Evolutionary conservation across 2,888 invertebrate genomes (phyloP), one percentile per base, ranked within the genome.

Genomic region (Apodemia hepburni): DNA sequence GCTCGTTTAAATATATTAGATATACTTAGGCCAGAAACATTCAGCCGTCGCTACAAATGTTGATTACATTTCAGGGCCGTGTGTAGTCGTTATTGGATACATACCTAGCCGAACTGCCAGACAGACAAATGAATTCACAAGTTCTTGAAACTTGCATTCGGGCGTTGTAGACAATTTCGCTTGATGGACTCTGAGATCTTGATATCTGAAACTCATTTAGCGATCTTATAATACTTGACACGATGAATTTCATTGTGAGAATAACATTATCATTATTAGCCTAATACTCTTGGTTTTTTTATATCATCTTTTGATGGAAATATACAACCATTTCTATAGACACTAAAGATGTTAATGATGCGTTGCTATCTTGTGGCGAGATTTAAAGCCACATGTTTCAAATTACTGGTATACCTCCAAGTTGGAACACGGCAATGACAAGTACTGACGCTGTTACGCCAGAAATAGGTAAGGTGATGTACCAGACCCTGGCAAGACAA

Each of bases 61-160:
- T 42, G 42, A 15, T 4, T 42, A 4, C 15, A 12, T 42, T 42
- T 15, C 15, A 42, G 0, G 15, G 0, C 75, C 8, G 69, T 82
- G 68, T 73, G 72, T 75, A 66, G 51, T 64, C 33, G 63, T 64
- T 61, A 63, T 69, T 66, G 66, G 68, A 67, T 70, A 70, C 68
- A 73, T 74, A 79, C 73, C 76, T 77, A 72, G 75, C 77, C 71
- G 78, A 85, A 81, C 84, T 78, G 70, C 80, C 79, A 86, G 85
- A 84, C 87, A 82, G 85, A 84, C 82, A 79, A 86, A 87, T 86
- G 86, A 85, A 87, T 87, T 85, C 82, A 73, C 81, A 81, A 86
- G 81, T 85, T 81, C 78, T 83, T 72, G 76, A 79, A 84, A 85
- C 81, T 86, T 79, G 71, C 68, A 67, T 68, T 66, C 65, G 60